These are phyloP conservation scores for Tinea trinotella DNA, from an alignment of 2,888 invertebrate genomes.

Conservation along the genomic window DNA sequence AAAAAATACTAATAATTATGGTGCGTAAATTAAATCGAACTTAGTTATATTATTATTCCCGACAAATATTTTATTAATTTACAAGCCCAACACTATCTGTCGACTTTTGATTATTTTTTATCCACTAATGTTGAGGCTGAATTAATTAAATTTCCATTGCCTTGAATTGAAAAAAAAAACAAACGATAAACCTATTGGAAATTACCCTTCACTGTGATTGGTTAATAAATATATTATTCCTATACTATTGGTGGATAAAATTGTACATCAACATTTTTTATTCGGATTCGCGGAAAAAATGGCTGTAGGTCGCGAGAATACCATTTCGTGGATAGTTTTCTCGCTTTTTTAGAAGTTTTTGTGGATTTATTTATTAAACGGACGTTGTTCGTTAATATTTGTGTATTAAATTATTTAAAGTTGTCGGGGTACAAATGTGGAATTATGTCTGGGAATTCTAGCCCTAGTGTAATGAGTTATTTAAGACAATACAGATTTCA, in stretches of 20 bases:
- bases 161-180: too few relatives aligned
- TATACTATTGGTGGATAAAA: neutral
- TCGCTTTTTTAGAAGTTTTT: neutral
- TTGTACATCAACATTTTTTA: neutral
- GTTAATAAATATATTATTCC: neutral
- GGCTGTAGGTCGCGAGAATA: neutral
- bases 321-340: neutral
- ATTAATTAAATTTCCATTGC: too few relatives aligned
- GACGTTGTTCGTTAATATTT: neutral
- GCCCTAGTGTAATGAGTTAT: constrained; percentile 74
- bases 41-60: too few relatives aligned
- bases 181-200: too few relatives aligned
- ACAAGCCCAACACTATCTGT: too few relatives aligned
- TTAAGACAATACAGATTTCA: constrained; percentile 80
- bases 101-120: too few relatives aligned
- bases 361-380: constrained; percentile 1
- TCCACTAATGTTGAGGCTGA: too few relatives aligned
- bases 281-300: constrained; percentile 7
- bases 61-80: too few relatives aligned
- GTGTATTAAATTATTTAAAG: neutral
- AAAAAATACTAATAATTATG: too few relatives aligned
- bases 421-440: neutral
- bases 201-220: neutral
- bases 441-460: constrained; percentile 59
- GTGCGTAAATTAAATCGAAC: too few relatives aligned